phyloP scores from a whole-genome alignment of 2,113 vertebrate species.

The Notarius lentiginosus region DNA sequence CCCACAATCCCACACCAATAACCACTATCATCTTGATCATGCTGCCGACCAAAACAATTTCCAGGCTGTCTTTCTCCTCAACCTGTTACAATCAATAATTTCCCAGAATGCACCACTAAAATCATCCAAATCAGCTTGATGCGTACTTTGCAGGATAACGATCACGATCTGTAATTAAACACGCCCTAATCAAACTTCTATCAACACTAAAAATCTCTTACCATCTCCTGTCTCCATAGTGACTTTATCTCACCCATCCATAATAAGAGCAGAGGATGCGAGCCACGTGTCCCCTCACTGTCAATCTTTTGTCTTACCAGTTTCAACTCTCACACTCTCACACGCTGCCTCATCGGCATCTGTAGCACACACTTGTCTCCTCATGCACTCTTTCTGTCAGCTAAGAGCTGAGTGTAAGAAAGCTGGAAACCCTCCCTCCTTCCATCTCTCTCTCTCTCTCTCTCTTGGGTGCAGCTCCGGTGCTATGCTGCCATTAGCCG shows the following conservation, averaged over 20 bases:
- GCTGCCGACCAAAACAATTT: slow-evolving; percentile 1
- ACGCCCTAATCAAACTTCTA: not conserved
- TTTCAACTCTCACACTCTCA: slow-evolving; percentile 31
- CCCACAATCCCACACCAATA: slow-evolving; percentile 45
- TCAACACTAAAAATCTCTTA: slow-evolving; percentile 40
- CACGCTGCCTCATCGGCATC: slow-evolving; percentile 39
- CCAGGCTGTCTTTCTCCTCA: not conserved
- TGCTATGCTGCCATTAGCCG: slow-evolving; percentile 61
- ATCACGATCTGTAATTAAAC: not conserved
- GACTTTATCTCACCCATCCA: slow-evolving; percentile 46
- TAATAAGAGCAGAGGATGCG: slow-evolving; percentile 15
- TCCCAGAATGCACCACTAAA: not conserved
- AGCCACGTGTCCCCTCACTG: slow-evolving; percentile 15
- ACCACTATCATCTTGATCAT: not conserved
- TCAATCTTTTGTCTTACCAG: slow-evolving; percentile 24
- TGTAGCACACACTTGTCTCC: slow-evolving; percentile 32
- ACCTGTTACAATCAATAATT: not conserved
- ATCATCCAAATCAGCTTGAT: not conserved
- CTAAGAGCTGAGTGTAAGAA: slow-evolving; percentile 39
- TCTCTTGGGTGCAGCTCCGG: slow-evolving; percentile 57
- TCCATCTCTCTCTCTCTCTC: slow-evolving; percentile 34
- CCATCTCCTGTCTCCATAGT: slow-evolving; percentile 55
- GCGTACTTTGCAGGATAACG: not conserved
- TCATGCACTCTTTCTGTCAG: slow-evolving; percentile 30
- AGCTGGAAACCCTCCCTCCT: slow-evolving; percentile 45